Conservation (phyloP, 35 echinoderm and acorn worm genomes). For the Apostichopus californicus region DNA sequence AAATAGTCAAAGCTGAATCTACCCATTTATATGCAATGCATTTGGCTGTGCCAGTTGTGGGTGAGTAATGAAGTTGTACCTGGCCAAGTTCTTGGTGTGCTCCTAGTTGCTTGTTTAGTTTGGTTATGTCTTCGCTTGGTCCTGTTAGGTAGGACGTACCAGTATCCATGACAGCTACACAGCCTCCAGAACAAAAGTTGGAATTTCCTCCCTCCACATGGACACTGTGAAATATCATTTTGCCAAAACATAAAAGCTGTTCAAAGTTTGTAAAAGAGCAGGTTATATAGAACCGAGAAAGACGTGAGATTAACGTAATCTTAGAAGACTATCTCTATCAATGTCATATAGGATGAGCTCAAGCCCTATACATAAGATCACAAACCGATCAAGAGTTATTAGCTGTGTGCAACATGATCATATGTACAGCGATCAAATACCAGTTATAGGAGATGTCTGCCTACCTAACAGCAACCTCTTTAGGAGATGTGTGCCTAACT, state of each 20-base stretch:
- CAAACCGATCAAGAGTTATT: no score
- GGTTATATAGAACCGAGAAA: not conserved
- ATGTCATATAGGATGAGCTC: no score
- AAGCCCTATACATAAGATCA: no score
- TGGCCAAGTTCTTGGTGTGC: not conserved
- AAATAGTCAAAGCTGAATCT: not conserved
- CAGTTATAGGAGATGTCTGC: no score
- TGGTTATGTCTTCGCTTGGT: slow-evolving; percentile 58
- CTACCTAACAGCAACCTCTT: no score
- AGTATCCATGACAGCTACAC: slow-evolving; percentile 80
- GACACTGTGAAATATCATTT: not conserved
- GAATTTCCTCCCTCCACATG: not conserved
- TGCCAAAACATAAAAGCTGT: not conserved
- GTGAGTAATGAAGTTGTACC: not conserved
- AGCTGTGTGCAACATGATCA: no score
- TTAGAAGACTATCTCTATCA: not conserved
- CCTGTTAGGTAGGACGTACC: slow-evolving; percentile 79
- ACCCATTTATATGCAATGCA: no score
- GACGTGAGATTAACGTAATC: not conserved
- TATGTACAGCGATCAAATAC: no score
- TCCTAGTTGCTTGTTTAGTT: slow-evolving; percentile 63
- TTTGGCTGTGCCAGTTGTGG: not conserved
- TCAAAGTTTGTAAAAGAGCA: slow-evolving; percentile 14
- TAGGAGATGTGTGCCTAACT: no score
- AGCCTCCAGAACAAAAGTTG: slow-evolving; percentile 39